A percentile compares a stretch with the other conserved stretches of the same genome.
Conservation (phyloP, 1,140 invertebrate species). For the Magallana angulata region DNA sequence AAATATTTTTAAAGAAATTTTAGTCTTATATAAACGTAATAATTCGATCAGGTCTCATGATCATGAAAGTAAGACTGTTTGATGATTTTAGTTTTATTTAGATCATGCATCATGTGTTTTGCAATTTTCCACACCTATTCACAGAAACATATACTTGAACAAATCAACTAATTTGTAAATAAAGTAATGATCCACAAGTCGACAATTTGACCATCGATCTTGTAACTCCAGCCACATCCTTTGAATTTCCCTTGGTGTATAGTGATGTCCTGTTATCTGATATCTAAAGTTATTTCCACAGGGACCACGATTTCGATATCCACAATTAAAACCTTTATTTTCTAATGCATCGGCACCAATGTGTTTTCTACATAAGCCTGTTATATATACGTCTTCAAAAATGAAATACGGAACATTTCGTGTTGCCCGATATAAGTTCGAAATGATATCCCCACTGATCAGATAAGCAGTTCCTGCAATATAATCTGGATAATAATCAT, state of each 20-base stretch:
- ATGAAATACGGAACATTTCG: slow-evolving; percentile 64
- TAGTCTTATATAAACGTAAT: too few species aligned
- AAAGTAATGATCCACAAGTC: neutral
- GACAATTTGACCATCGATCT: neutral
- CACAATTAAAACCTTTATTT: neutral
- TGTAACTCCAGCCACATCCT: neutral
- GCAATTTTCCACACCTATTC: neutral
- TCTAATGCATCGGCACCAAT: slow-evolving; percentile 23
- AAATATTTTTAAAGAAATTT: too few species aligned
- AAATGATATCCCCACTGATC: slow-evolving; percentile 68
- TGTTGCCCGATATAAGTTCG: slow-evolving; percentile 68
- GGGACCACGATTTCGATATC: neutral
- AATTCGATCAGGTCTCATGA: too few species aligned
- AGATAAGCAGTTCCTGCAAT: slow-evolving; percentile 76
- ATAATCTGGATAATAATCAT: slow-evolving; percentile 70
- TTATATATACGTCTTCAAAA: slow-evolving; percentile 77
- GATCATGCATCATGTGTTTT: too few species aligned
- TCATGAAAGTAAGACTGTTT: too few species aligned
- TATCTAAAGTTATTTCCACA: slow-evolving; percentile 2
- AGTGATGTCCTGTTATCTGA: neutral
- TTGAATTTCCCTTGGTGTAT: neutral
- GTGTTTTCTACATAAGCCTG: slow-evolving; percentile 63
- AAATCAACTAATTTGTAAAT: slow-evolving; percentile 14
- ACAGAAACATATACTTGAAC: neutral
- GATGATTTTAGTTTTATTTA: too few species aligned